phyloP scores from a whole-genome alignment of 1,140 invertebrate genomes.

The Brachionus sp. region DNA sequence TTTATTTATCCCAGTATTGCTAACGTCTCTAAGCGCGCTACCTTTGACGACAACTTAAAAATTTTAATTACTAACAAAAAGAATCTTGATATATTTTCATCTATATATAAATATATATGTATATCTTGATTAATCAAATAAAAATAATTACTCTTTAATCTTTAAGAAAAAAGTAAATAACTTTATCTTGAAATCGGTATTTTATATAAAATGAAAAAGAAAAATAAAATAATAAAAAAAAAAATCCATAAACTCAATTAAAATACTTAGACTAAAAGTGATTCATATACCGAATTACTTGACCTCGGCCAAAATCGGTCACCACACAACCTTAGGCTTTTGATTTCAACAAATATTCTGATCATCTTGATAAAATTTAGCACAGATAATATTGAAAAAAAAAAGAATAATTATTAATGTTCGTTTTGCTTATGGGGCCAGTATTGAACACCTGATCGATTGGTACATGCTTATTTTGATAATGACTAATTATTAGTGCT shows the following conservation, averaged over 20 bases:
- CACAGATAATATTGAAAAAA: too few species aligned
- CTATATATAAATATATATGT: too few species aligned
- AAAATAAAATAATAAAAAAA: not conserved
- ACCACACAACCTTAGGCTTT: not conserved
- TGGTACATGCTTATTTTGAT: not conserved
- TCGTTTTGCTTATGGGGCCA: not conserved
- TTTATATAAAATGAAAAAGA: not conserved
- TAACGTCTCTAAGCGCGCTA: conserved; percentile 5
- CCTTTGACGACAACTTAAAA: not conserved
- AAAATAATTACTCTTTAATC: conserved; percentile 16
- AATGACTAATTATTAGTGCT: conserved; percentile 3
- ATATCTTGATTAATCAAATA: not conserved
- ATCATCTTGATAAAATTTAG: not conserved
- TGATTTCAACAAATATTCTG: not conserved
- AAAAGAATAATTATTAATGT: too few species aligned
- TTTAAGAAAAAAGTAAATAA: conserved; percentile 11
- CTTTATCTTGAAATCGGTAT: conserved; percentile 28
- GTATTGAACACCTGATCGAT: conserved; percentile 2
- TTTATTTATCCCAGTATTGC: conserved; percentile 21
- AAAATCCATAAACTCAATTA: not conserved
- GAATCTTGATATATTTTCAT: not conserved
- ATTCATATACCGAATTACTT: conserved; percentile 11
- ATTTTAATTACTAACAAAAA: conserved; percentile 16
- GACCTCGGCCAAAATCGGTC: not conserved
- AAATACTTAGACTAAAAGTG: not conserved